Base-by-base conservation (phyloP, 1,140 invertebrate genomes). In the Cherax destructor region DNA sequence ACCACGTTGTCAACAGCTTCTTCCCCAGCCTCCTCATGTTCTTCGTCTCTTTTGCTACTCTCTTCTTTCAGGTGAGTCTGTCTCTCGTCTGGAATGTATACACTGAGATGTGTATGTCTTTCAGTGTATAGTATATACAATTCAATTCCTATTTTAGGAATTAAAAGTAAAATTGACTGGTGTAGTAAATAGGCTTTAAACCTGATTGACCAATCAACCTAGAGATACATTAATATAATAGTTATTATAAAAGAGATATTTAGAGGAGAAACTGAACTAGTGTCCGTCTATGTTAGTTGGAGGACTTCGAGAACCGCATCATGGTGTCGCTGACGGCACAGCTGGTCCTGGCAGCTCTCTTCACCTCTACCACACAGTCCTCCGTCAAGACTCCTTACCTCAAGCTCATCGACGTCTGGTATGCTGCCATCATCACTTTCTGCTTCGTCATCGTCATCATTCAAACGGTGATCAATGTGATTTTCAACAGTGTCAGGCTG, bases 321-420 rank as follows among this genome's bases (percentile, higher is more conserved):
- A 79, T 92, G 91, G 74, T 92, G 47, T 77, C 91, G 0, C 80
- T 92, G 21, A 92, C 91, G 18, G 86, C 91, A 1, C 91, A 92
- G 47, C 77, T 92, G 80, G 88, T 88, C 21, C 49, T 92, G 24
- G 91, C 91, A 16, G 86, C 86, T 16, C 86, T 88, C 21, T 92
- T 92, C 81, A 88, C 88, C 47, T 87, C 91, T 50, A 88, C 87
- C 86, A 92, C 86, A n/a, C 86, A 85, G 85, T 88, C 83, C 91
- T 92, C 86, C 1, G 88, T 88, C 65, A 92, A 89, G 80, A 92
- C 91, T 24, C 91, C 91, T 30, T 92, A 92, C 83, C 83, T 92
- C 72, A 92, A 92, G 76, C 86, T 92, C n/a, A 83, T 92, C 49
- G 91, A 92, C 74, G 91, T 92, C 74, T 92, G 91, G 91, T 92